These are phyloP conservation scores for Drosophila lacertosa DNA, from an alignment of 1,140 invertebrate species.

Conservation along the genomic window DNA sequence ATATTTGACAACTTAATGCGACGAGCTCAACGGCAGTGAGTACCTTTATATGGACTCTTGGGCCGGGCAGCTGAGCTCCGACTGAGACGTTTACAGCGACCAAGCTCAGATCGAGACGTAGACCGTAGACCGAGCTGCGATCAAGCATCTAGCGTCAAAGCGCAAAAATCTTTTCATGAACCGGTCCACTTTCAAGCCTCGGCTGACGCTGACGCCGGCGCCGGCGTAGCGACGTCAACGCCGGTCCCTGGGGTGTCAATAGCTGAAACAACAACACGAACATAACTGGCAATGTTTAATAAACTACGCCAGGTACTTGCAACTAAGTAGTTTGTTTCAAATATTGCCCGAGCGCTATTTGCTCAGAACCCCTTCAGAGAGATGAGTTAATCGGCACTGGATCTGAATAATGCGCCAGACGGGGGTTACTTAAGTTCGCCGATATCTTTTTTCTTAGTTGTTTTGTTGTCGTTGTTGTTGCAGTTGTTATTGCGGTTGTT, in stretches of 20 bases:
- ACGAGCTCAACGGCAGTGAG: slow-evolving; percentile 57
- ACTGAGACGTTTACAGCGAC: slow-evolving; percentile 29
- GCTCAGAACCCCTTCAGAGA: slow-evolving; percentile 1
- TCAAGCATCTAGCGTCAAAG: slow-evolving; percentile 63
- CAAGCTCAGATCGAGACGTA: slow-evolving; percentile 42
- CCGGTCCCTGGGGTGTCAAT: slow-evolving; percentile 43
- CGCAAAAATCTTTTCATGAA: slow-evolving; percentile 70
- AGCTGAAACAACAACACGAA: slow-evolving; percentile 15
- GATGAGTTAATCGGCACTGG: slow-evolving; percentile 27
- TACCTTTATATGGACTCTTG: slow-evolving; percentile 81
- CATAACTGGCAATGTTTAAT: slow-evolving; percentile 15
- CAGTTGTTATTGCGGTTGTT: not conserved
- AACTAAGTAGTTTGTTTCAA: slow-evolving; percentile 32
- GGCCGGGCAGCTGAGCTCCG: slow-evolving; percentile 54
- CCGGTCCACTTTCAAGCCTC: slow-evolving; percentile 76
- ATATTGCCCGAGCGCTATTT: slow-evolving; percentile 1
- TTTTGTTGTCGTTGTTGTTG: not conserved
- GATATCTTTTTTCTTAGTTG: not conserved
- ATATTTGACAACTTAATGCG: slow-evolving; percentile 81
- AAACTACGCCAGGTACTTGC: slow-evolving; percentile 16
- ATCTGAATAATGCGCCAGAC: slow-evolving; percentile 2
- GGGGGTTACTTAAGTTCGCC: slow-evolving; percentile 51
- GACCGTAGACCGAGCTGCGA: slow-evolving; percentile 49
- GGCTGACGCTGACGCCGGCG: slow-evolving; percentile 27
- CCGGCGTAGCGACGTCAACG: slow-evolving; percentile 13